These are phyloP conservation scores for Cryptocheilus praepositus DNA, from an alignment of 2,888 invertebrate species.

Conservation along the genomic window DNA sequence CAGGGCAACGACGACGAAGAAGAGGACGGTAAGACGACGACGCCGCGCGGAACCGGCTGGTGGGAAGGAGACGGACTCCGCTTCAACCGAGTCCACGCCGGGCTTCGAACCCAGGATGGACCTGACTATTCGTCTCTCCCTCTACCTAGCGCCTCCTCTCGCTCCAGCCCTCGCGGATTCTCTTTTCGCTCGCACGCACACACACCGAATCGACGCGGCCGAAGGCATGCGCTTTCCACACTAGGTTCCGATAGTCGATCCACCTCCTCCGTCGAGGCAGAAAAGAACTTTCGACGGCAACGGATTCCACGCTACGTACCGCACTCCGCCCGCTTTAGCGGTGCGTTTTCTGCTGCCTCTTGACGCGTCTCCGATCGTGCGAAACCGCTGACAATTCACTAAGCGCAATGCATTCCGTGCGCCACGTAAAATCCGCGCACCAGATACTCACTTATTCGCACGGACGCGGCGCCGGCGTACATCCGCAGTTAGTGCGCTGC, in stretches of 20 bases:
- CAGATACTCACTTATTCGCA: too few species aligned
- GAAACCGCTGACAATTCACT: too few species aligned
- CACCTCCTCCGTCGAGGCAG: conserved; percentile 22
- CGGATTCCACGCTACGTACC: too few species aligned
- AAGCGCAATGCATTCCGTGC: too few species aligned
- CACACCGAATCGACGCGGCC: conserved; percentile 24
- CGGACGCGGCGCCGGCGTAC: too few species aligned
- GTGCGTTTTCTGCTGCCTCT: too few species aligned
- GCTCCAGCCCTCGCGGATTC: conserved; percentile 1
- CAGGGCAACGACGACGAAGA: conserved; percentile 58
- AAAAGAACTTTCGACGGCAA: conserved; percentile 19
- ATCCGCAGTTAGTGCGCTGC: too few species aligned
- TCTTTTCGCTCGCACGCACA: conserved; percentile 15
- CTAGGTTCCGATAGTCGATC: conserved; percentile 36
- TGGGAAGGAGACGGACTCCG: conserved; percentile 18
- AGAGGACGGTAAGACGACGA: conserved; percentile 30
- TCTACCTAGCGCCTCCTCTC: conserved; percentile 7
- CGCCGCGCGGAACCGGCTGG: conserved; percentile 13
- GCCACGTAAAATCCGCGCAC: too few species aligned
- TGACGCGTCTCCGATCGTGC: too few species aligned
- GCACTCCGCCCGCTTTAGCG: too few species aligned
- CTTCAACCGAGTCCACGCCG: conserved; percentile 36
- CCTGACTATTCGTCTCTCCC: conserved; percentile 41
- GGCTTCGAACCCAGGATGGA: conserved; percentile 58
- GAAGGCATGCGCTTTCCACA: conserved; percentile 23